These are phyloP conservation scores for Drosophila willistoni DNA, from an alignment of 1,140 invertebrate genomes.

Conservation along the genomic window DNA sequence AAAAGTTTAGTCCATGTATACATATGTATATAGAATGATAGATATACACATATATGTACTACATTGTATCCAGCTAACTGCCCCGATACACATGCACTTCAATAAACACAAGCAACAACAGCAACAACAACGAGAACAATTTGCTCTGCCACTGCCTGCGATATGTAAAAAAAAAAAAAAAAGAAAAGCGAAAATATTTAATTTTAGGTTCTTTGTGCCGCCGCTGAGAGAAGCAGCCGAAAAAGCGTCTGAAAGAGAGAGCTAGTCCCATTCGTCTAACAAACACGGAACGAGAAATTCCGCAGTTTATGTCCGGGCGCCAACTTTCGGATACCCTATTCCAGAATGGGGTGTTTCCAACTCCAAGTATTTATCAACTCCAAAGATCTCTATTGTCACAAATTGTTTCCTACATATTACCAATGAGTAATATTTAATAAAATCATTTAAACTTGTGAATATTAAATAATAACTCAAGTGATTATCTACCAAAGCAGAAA, in stretches of 20 bases:
- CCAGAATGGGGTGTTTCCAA: background rate
- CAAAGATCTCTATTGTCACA: no score
- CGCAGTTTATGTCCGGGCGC: background rate
- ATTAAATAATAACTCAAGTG: no score
- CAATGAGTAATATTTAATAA: no score
- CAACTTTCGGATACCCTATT: background rate
- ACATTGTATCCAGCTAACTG: constrained; percentile 47
- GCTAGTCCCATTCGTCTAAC: constrained; percentile 16
- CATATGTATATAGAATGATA: background rate
- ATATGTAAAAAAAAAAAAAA: constrained; percentile 68
- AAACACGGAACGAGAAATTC: constrained; percentile 31
- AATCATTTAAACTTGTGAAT: no score
- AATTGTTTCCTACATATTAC: no score
- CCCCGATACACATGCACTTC: constrained; percentile 51
- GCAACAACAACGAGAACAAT: constrained; percentile 44
- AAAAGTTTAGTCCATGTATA: constrained; percentile 7
- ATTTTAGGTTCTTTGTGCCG: constrained; percentile 79
- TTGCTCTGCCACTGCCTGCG: constrained; percentile 72
- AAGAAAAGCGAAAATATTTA: constrained; percentile 76
- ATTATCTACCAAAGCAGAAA: no score
- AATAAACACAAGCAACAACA: constrained; percentile 51
- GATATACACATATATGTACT: background rate
- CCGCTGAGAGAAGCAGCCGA: constrained; percentile 33
- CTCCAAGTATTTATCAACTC: background rate
- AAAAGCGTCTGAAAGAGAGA: constrained; percentile 37